Evolutionary conservation across 2,888 invertebrate species (phyloP).

Genomic region (Merodon equestris): DNA sequence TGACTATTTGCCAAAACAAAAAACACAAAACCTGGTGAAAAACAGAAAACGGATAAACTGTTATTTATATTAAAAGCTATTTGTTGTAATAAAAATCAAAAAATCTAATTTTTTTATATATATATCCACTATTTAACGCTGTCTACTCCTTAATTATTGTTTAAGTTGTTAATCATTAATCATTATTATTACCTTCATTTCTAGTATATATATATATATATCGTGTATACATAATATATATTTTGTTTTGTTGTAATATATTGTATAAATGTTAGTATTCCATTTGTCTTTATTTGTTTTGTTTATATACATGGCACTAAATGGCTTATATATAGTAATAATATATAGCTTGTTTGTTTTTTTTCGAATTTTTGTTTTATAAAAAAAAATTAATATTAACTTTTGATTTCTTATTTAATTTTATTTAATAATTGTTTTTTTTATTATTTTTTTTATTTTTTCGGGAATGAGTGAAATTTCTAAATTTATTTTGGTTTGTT

Average conservation of each 20-base stretch:
- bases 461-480: constrained; percentile 60
- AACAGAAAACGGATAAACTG: constrained; percentile 53
- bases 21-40: constrained; percentile 45
- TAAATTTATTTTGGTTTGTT: constrained; percentile 48
- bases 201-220: constrained; percentile 52
- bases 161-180: constrained; percentile 63
- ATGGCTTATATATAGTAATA: constrained; percentile 69
- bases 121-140: constrained; percentile 67
- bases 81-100: constrained; percentile 64
- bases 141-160: constrained; percentile 67
- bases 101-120: constrained; percentile 54
- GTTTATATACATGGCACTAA: constrained; percentile 69
- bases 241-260: constrained; percentile 61
- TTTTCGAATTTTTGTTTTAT: constrained; percentile 36
- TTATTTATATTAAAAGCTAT: constrained; percentile 66
- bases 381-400: constrained; percentile 54
- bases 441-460: constrained; percentile 28
- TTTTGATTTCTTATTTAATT: constrained; percentile 56
- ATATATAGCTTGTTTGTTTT: constrained; percentile 64
- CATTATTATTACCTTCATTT: constrained; percentile 38
- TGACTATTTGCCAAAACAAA: constrained; percentile 41
- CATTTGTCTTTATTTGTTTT: constrained; percentile 67
- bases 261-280: constrained; percentile 67
- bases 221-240: constrained; percentile 63
- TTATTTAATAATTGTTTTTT: constrained; percentile 23